These are phyloP conservation scores for Oncorhynchus clarkii DNA, from an alignment of 2,113 vertebrate genomes.

Conservation along the genomic window DNA sequence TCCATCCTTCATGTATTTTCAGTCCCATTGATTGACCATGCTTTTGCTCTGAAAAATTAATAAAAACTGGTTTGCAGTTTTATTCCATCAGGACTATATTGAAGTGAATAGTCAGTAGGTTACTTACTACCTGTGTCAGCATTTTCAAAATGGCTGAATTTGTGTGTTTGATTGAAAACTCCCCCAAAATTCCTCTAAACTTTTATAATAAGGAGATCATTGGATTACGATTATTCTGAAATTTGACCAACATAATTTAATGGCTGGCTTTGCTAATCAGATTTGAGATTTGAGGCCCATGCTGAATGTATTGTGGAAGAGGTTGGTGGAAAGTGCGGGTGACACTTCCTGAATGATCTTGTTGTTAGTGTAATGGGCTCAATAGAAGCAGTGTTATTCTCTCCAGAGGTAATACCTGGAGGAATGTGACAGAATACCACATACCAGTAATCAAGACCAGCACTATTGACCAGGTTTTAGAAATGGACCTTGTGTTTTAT, in stretches of 20 bases:
- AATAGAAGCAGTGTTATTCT: slow-evolving; percentile 6
- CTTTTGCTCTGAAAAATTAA: too few species aligned
- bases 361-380: slow-evolving; percentile 59
- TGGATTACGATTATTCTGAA: not conserved
- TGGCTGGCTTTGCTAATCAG: slow-evolving; percentile 58
- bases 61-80: too few species aligned
- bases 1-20: too few species aligned
- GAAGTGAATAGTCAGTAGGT: too few species aligned
- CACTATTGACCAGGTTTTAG: slow-evolving; percentile 44
- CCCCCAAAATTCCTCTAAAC: too few species aligned
- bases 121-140: too few species aligned
- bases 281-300: slow-evolving; percentile 37
- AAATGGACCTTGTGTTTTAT: too few species aligned
- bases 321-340: slow-evolving; percentile 58
- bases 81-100: too few species aligned
- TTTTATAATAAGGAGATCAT: not conserved
- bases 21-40: too few species aligned
- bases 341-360: slow-evolving; percentile 57
- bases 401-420: slow-evolving; percentile 54
- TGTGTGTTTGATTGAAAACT: too few species aligned
- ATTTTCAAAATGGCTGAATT: too few species aligned
- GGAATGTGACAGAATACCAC: slow-evolving; percentile 46
- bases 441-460: slow-evolving; percentile 53
- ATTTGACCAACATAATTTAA: slow-evolving; percentile 7
- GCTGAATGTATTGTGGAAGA: slow-evolving; percentile 40